Evolutionary conservation across 2,888 invertebrate genomes (phyloP), one percentile per base, ranked within the genome.

Genomic region (Rhyacophila evoluta): DNA sequence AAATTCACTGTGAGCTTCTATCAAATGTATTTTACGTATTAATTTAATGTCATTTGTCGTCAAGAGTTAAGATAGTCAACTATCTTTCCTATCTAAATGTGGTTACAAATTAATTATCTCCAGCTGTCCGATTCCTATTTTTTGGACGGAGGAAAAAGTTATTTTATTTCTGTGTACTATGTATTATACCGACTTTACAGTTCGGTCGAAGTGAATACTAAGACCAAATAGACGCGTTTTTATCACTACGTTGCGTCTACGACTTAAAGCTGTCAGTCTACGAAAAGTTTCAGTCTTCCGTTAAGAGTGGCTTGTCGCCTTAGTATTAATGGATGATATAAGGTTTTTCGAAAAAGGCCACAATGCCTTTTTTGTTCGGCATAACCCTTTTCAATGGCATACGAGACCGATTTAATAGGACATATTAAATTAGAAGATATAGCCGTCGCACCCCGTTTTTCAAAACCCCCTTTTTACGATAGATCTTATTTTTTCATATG

Each of bases 371-470:
- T 55, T 55, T 19, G 19, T 55, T 55, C 19, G 55, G 15, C 8
- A 19, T n/a, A 55, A 55, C 55, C 55, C 55, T 55, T 19, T 55
- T 55, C 55, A 55, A 55, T 55, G 15, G 25, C 19, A 12, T 1
- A 39, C 5, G 19, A 8, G 19, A 19, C 19, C 55, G 15, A 19
- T 55, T 55, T 8, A 55, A 55, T 25, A 55, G 19, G 19, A 55
- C 55, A 55, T 55, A 55, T 55, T 25, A 55, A 25, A 55, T 55
- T 55, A 55, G 55, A 19, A 55, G 19, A 55, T 55, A 55, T 55
- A 10, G 55, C 55, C 55, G 15, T 55, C 2, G 0, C 2, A 55
- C 15, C 15, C 15, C 15, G 8, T 11, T 15, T 4, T 2, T 10
- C 1, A 55, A 55, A 55, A n/a, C n/a, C n/a, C 55, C 25, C 25